Percentiles rank a stretch among this genome's conserved stretches.
Conservation (phyloP, 2,888 invertebrate species). For the Periphyllus acericola region DNA sequence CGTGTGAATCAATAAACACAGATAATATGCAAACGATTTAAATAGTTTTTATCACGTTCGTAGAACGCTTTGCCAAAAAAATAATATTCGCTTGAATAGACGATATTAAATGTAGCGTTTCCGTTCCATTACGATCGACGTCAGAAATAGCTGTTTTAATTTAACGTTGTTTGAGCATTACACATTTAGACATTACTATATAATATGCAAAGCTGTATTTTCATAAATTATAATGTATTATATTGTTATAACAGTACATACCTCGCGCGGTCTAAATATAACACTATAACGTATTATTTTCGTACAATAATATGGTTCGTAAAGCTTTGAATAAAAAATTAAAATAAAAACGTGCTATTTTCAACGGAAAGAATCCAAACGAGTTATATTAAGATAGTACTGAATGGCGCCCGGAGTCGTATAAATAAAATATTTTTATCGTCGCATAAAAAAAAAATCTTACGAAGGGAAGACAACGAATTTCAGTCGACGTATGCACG, state of each 20-base stretch:
- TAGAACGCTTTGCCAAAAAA: not conserved
- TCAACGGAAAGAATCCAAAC: too few relatives aligned
- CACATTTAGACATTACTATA: too few relatives aligned
- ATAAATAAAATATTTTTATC: too few relatives aligned
- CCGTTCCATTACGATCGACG: not conserved
- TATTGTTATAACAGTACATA: not conserved
- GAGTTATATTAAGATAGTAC: too few relatives aligned
- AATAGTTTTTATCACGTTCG: not conserved
- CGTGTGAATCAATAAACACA: not conserved
- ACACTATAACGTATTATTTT: too few relatives aligned
- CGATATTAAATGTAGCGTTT: not conserved
- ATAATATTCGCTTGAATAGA: not conserved
- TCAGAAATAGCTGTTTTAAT: not conserved
- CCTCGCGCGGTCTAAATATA: not conserved
- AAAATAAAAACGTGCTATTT: too few relatives aligned
- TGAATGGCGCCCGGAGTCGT: too few relatives aligned
- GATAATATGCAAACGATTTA: not conserved
- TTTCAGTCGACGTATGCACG: too few relatives aligned
- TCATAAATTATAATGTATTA: not conserved
- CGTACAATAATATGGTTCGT: too few relatives aligned
- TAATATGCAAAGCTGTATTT: not conserved
- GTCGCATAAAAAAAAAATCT: too few relatives aligned
- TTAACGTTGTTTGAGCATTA: not conserved
- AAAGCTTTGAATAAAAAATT: too few relatives aligned
- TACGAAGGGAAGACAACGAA: too few relatives aligned